These are phyloP conservation scores for Muscicapa adusta DNA, from an alignment of 2,113 vertebrate genomes.

Conservation along the genomic window DNA sequence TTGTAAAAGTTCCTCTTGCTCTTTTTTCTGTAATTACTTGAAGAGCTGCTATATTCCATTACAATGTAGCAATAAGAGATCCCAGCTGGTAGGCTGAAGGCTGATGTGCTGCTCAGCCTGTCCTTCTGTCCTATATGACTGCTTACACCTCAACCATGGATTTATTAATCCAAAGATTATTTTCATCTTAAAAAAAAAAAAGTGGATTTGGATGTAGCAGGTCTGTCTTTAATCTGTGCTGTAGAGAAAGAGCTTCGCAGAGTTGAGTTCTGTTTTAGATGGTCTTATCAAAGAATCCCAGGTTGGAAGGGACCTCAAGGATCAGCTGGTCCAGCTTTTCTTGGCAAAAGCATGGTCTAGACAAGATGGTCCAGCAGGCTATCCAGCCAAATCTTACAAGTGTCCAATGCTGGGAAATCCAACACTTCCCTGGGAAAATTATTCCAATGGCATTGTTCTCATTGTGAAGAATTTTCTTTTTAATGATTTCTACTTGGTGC, in stretches of 20 bases:
- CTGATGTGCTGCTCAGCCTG: background rate
- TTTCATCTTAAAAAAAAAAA: background rate
- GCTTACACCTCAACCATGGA: background rate
- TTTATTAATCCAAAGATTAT: constrained; percentile 21
- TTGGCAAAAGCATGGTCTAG: background rate
- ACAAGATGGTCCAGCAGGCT: background rate
- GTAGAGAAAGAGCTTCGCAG: background rate
- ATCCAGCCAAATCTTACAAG: background rate
- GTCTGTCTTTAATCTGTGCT: background rate
- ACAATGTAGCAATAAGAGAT: constrained; percentile 23
- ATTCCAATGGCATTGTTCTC: background rate
- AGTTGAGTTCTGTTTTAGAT: background rate
- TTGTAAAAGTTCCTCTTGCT: background rate
- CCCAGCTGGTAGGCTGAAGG: background rate
- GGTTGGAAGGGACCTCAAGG: background rate
- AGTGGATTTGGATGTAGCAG: background rate
- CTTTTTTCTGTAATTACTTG: background rate
- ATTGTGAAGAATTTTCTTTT: background rate
- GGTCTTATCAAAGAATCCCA: background rate
- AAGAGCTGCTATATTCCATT: background rate
- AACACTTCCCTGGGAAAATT: background rate
- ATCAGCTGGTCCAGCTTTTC: background rate
- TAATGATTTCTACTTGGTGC: constrained; percentile 28
- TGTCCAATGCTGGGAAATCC: background rate
- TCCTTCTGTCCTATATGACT: background rate